Percentiles rank a stretch among this genome's conserved stretches.
phyloP scores from a whole-genome alignment of 2,797 vertebrate species.

The Psittacula derbiana region DNA sequence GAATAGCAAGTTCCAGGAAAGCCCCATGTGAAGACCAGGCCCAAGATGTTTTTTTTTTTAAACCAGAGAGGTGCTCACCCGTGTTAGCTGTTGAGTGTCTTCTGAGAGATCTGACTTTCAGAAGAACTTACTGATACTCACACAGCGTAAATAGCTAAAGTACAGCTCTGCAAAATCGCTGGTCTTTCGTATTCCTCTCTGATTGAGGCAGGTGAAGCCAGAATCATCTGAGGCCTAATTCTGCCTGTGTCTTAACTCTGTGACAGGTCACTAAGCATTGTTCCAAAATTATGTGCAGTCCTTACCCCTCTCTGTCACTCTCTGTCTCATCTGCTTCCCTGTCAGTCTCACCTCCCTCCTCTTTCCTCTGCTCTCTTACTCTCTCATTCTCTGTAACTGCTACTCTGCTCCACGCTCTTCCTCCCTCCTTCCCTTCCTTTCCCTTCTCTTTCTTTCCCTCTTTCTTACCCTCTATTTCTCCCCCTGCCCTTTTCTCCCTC shows the following conservation, averaged over 20 bases:
- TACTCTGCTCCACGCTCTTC: not conserved
- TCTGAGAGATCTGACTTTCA: not conserved
- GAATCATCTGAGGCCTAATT: not conserved
- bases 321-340: not conserved
- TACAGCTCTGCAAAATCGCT: not conserved
- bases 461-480: not conserved
- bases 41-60: not conserved
- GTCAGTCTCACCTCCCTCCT: not conserved
- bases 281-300: not conserved
- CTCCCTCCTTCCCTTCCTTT: not conserved
- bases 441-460: not conserved
- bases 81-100: not conserved
- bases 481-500: accelerated
- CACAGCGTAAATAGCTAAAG: not conserved
- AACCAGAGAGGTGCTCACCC: not conserved
- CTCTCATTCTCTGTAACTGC: not conserved
- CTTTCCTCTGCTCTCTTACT: not conserved
- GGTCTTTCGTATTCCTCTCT: not conserved
- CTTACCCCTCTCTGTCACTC: not conserved
- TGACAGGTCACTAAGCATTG: not conserved
- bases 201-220: not conserved
- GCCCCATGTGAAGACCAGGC: not conserved
- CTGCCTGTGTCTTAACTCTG: not conserved
- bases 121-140: not conserved
- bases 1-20: constrained; percentile 14